Conservation (phyloP, 1,140 invertebrate species). For the Cotesia glomerata region DNA sequence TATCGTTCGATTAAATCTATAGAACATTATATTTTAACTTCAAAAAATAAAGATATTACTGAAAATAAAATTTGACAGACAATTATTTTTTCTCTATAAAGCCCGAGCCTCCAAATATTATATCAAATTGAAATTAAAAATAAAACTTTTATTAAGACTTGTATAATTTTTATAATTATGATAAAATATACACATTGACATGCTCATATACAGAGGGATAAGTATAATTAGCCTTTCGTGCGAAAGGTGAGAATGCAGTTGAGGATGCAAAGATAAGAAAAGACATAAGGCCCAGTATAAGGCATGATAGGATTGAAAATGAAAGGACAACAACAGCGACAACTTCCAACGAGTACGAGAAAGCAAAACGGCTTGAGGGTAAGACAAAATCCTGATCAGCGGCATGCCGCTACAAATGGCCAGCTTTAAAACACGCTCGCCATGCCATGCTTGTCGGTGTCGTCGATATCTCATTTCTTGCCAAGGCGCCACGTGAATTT, state of each 20-base stretch:
- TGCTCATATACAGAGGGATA: not conserved
- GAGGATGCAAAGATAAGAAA: not conserved
- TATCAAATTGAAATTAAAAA: not conserved
- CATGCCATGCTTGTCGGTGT: constrained; percentile 33
- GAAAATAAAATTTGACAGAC: too few relatives aligned
- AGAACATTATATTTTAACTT: too few relatives aligned
- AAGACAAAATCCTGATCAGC: constrained; percentile 18
- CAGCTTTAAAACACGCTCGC: constrained; percentile 36
- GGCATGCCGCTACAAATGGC: constrained; percentile 34
- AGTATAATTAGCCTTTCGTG: constrained; percentile 32
- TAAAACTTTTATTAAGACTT: not conserved
- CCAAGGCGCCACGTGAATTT: constrained; percentile 25
- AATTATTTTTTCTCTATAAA: too few relatives aligned
- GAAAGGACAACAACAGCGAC: not conserved
- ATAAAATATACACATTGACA: constrained; percentile 24
- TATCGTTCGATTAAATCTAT: too few relatives aligned
- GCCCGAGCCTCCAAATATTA: too few relatives aligned
- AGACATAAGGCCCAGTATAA: not conserved
- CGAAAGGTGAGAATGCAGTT: constrained; percentile 32
- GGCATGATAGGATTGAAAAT: not conserved
- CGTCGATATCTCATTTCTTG: constrained; percentile 40
- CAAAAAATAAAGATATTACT: too few relatives aligned
- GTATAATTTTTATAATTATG: constrained; percentile 29
- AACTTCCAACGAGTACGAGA: not conserved
- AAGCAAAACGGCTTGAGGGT: constrained; percentile 11